Conservation (phyloP, 1,140 invertebrate species). For the Tribolium castaneum region DNA sequence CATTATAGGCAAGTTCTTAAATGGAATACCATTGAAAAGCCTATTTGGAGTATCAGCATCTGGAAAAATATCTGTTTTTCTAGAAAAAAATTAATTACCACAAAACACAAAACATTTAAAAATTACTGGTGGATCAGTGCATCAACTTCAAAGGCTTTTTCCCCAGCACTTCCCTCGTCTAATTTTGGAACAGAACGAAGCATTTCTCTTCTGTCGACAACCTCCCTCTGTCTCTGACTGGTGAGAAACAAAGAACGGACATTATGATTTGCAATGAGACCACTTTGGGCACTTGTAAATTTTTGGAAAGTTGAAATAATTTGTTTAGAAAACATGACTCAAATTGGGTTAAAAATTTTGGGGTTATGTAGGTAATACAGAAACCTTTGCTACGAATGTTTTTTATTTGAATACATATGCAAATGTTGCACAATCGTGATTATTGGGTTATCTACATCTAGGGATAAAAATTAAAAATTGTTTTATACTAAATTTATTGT, state of each 20-base stretch:
- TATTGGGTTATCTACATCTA: no score
- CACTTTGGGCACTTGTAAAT: background rate
- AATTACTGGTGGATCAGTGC: conserved; percentile 61
- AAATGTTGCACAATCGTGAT: no score
- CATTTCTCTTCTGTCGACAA: conserved; percentile 70
- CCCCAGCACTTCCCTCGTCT: conserved; percentile 78
- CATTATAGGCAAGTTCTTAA: conserved; percentile 82
- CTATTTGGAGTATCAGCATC: conserved; percentile 75
- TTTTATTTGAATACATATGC: no score
- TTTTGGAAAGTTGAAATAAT: background rate
- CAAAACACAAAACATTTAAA: conserved; percentile 4
- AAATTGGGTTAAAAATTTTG: background rate
- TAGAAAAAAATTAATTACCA: conserved; percentile 63
- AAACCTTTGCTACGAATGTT: background rate
- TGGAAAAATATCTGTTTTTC: conserved; percentile 79
- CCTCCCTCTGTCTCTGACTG: conserved; percentile 61
- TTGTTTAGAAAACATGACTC: conserved; percentile 21
- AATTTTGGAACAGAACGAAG: conserved; percentile 67
- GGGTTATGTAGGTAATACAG: background rate
- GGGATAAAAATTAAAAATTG: no score
- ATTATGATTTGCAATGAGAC: background rate
- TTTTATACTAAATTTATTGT: conserved; percentile 18
- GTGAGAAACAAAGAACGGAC: conserved; percentile 41
- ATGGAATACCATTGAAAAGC: conserved; percentile 83
- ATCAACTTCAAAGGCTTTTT: conserved; percentile 72